Evolutionary conservation across 2,797 vertebrate species (phyloP).

Genomic region (Antrozous pallidus): DNA sequence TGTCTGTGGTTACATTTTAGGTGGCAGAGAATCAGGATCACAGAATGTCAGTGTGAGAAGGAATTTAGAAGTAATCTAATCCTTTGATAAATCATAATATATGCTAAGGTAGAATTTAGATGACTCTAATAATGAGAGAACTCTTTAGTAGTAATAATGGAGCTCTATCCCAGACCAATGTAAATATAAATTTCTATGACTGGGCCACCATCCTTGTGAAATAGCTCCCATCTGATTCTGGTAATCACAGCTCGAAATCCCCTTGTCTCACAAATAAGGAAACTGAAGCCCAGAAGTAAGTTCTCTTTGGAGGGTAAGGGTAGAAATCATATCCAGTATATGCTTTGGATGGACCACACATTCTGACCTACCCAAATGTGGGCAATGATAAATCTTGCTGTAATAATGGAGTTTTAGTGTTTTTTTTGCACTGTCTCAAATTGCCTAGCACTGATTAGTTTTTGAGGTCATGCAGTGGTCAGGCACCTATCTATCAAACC

Average conservation of each 20-base stretch:
- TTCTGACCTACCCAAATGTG: neutral
- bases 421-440: neutral
- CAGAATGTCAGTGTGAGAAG: neutral
- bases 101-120: neutral
- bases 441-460: neutral
- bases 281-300: neutral
- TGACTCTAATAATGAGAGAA: neutral
- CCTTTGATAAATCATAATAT: neutral
- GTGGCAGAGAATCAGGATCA: neutral
- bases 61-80: neutral
- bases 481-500: neutral
- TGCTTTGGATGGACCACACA: neutral
- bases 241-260: neutral
- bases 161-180: neutral
- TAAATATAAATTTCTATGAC: neutral
- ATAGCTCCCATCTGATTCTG: neutral
- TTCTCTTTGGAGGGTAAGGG: neutral
- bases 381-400: neutral
- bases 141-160: neutral
- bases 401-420: neutral
- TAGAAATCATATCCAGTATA: neutral
- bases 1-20: neutral
- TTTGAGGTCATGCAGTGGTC: neutral
- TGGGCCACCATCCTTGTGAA: neutral
- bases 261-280: neutral